Base-by-base conservation (phyloP, 64 coral and sea anemone species). In the Dendronephthya gigantea region DNA sequence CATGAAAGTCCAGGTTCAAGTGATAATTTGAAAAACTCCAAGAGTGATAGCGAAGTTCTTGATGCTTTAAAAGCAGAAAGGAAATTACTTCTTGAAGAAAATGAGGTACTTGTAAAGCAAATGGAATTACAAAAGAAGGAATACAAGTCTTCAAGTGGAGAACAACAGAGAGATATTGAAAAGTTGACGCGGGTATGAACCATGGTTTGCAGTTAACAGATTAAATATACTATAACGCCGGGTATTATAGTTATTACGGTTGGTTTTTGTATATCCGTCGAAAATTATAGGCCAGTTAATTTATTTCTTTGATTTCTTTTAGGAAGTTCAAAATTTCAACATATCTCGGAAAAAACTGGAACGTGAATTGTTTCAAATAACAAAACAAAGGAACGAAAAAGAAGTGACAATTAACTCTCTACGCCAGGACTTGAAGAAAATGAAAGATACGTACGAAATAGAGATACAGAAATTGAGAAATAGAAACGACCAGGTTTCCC, bases 301-400 rank as follows among this genome's bases (percentile, higher is more conserved):
- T 11, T 45, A 45, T 45, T 45, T 45, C 41, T 45, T 45, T 4
- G 41, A 6, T 79, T 36, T 39, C 72, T 79, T 35, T 5, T 79
- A 79, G 72, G 72, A 79, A 79, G 72, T 79, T 36, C 72, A 79
- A 79, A 79, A 34, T 36, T 79, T 39, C 32, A 79, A 79, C 28
- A 79, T 79, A 35, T 79, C 72, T 79, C 72, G 72, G 1, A 29
- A 19, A 79, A 79, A 79, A 35, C 15, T 79, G 72, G 72, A 79
- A 34, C 72, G 72, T 10, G 31, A 79, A 35, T 39, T 79, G 36
- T 19, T 39, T 35, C 72, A 79, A 79, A 39, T 39, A 15, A 36
- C 36, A 19, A 79, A 35, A 79, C 2, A 34, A 79, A 79, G 37
- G 29, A 15, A 79, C 14, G 72, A 79, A 34, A 34, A 79, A 6